Evolutionary conservation across 2,113 vertebrate species (phyloP), one percentile per base, ranked within the genome.

Genomic region (Oostethus manadensis): DNA sequence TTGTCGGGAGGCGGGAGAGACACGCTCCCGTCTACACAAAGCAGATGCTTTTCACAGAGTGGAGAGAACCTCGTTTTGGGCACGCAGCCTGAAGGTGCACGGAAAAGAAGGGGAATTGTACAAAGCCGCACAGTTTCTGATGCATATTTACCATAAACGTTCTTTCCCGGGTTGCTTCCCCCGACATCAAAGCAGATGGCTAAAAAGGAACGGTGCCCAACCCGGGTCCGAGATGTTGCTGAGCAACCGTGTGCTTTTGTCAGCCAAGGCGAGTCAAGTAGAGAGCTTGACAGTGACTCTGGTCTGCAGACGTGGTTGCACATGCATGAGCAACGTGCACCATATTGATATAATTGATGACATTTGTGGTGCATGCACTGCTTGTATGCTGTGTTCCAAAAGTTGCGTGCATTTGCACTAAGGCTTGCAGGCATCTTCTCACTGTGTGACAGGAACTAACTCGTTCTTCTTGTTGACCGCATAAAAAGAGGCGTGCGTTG

Each of bases 31-130:
- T 74, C 50, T 46, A 46, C 58, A 83, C 80, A 85, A 80, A 78
- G 79, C 70, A 62, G 71, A 73, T 66, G 74, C 64, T 67, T 68
- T 70, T 76, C 72, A 69, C 51, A 77, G 35, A 68, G 56, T 58
- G 26, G 69, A 35, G 66, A 62, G 40, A 60, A 49, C 9, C 48
- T 74, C 80, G 85, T 85, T 78, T 85, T 70, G 66, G 74, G 69
- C 62, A 70, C 6, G 69, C 47, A n/a, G 70, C 49, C 65, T 80
- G 80, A 82, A 79, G 71, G 79, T 86, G 86, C 73, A 46, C 67
- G 62, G 64, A 73, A 62, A n/a, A 58, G 56, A 59, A 48, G 18
- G 46, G 45, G 21, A 10, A 54, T 51, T 48, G 64, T 61, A 43
- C 56, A 49, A 57, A 18, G 68, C 68, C 26, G 21, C 29, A 46